Evolutionary conservation across 2,113 vertebrate species (phyloP), one percentile per base, ranked within the genome.

Genomic region (Chaetura pelagica): DNA sequence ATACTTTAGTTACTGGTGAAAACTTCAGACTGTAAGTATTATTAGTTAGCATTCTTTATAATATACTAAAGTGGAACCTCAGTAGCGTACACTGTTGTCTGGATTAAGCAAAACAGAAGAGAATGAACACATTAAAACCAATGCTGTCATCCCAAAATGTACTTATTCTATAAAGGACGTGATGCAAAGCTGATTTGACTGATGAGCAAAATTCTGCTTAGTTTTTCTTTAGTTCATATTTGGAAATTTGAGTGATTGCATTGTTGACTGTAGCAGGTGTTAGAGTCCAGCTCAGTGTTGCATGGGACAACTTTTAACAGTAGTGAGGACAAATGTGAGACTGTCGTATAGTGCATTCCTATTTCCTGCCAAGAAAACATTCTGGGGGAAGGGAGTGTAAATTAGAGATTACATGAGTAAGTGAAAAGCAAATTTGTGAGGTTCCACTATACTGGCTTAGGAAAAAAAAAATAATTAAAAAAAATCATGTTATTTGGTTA

Each of bases 31-130:
- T 92, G 51, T 97, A 86, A 98, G 97, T 98, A 92, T 93, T 96
- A 97, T 97, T 98, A 98, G 95, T 97, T 94, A 97, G 83, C 90
- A 93, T 54, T 74, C 57, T 63, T 84, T 83, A 89, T 59, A 75
- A 85, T 67, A 92, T 29, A 89, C 75, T 90, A 74, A 73, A 12
- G 46, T 93, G 89, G 92, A 97, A 97, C 87, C 87, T 44, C 89
- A 38, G 1, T 26, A 59, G 35, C 67, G 71, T n/a, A 23, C 26
- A n/a, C 15, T 61, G 15, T 35, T 85, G 62, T 17, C 34, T 83
- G 62, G n/a, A 54, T 86, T 79, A 76, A 82, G 29, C 49, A 68
- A 66, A 92, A 64, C 40, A 46, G 51, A n/a, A 83, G 34, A 72
- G 21, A 80, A 72, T n/a, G 52, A 93, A n/a, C 23, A 32, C 38